These are phyloP conservation scores for Corythucha ciliata DNA, from an alignment of 2,888 invertebrate genomes.

Conservation along the genomic window DNA sequence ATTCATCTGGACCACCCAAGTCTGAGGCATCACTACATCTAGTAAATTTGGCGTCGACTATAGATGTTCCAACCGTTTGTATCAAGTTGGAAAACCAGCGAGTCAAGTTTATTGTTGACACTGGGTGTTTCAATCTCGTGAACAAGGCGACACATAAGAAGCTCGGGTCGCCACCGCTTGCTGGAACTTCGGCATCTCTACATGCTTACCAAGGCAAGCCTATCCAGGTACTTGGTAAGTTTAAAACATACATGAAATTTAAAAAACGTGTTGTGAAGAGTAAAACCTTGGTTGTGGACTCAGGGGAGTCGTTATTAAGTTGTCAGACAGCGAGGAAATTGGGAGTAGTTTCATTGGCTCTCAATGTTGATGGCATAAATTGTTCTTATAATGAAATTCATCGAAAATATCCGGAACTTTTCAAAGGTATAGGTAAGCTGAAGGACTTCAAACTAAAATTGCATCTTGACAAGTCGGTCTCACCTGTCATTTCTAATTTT, in stretches of 20 bases:
- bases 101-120: not conserved
- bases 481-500: not conserved
- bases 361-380: not conserved
- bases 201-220: conserved; percentile 1
- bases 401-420: not conserved
- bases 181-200: not conserved
- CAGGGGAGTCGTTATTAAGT: not conserved
- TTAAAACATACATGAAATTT: not conserved
- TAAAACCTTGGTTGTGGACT: not conserved
- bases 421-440: not conserved
- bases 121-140: not conserved
- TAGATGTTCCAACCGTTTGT: not conserved
- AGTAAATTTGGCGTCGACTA: not conserved
- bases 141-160: not conserved
- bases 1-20: no score
- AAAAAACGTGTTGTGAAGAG: not conserved
- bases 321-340: not conserved
- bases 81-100: not conserved
- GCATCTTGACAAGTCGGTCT: not conserved
- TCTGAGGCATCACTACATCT: not conserved
- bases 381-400: not conserved
- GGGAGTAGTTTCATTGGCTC: not conserved
- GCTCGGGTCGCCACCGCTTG: not conserved
- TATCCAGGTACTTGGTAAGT: not conserved
- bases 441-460: not conserved